phyloP scores from a whole-genome alignment of 2,797 vertebrate species.

The Coregonus sp. region DNA sequence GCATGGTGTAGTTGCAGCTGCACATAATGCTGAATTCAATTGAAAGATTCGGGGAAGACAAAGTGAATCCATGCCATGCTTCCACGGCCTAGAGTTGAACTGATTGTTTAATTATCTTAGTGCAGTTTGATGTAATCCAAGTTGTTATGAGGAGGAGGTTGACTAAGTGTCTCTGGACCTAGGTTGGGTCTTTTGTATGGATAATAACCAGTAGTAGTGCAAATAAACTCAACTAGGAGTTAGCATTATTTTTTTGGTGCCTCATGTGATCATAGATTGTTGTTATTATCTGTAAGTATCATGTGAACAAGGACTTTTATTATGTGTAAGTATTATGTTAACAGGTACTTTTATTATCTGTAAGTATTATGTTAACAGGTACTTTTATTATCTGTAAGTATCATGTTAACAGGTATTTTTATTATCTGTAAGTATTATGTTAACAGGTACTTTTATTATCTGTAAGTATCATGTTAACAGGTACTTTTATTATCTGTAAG shows the following conservation, averaged over 20 bases:
- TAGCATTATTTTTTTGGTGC: constrained; percentile 11
- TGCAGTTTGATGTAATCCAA: constrained; percentile 2
- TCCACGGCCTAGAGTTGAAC: constrained; percentile 20
- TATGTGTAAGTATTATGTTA: too few species aligned
- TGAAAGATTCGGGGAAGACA: constrained; percentile 40
- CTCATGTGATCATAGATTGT: background rate
- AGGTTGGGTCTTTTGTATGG: constrained; percentile 11
- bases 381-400: too few species aligned
- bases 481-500: too few species aligned
- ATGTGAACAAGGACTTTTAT: background rate
- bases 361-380: too few species aligned
- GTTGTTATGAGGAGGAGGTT: constrained; percentile 2
- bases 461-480: too few species aligned
- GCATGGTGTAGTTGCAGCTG: background rate
- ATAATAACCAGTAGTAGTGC: constrained; percentile 16
- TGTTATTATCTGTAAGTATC: background rate
- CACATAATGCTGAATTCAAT: constrained; percentile 37
- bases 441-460: too few species aligned
- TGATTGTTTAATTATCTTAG: background rate
- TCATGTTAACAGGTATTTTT: too few species aligned
- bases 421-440: too few species aligned
- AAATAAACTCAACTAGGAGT: constrained; percentile 17
- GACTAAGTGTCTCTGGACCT: constrained; percentile 17
- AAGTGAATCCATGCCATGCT: constrained; percentile 20
- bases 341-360: too few species aligned